phyloP scores from a whole-genome alignment of 2,888 invertebrate species.

The Archaeoteleia sp. region DNA sequence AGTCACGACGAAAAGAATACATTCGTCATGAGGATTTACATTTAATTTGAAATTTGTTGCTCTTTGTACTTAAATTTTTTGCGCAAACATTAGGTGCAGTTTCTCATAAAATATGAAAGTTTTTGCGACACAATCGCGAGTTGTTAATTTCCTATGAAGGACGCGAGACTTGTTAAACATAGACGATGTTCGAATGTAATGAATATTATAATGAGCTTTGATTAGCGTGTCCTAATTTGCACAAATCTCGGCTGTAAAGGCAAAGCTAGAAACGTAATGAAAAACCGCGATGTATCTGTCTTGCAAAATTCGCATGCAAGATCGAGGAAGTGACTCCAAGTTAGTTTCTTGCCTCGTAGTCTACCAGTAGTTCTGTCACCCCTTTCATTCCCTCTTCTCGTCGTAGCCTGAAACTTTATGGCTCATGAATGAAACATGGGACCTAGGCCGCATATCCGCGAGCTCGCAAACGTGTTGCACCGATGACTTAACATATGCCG shows the following conservation, averaged over 20 bases:
- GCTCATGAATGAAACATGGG: conserved; percentile 73
- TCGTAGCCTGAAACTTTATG: conserved; percentile 40
- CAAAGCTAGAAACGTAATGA: conserved; percentile 30
- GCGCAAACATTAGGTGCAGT: no score
- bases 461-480: conserved; percentile 61
- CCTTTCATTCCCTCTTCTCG: conserved; percentile 1
- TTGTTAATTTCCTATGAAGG: no score
- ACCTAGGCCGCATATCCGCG: conserved; percentile 58
- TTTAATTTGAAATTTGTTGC: no score
- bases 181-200: conserved; percentile 17
- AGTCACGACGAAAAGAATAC: background rate
- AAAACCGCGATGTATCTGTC: conserved; percentile 23
- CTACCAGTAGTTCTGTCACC: conserved; percentile 21
- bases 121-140: no score
- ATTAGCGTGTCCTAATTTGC: conserved; percentile 30
- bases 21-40: no score
- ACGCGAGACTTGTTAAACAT: no score
- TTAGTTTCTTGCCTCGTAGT: conserved; percentile 15
- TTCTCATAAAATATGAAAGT: no score
- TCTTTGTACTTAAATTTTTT: no score
- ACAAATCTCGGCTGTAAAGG: conserved; percentile 14
- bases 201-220: conserved; percentile 25
- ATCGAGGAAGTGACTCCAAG: conserved; percentile 38
- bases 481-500: conserved; percentile 59
- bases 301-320: conserved; percentile 36